phyloP scores from a whole-genome alignment of 2,888 invertebrate species.

The Lycophotia porphyrea region DNA sequence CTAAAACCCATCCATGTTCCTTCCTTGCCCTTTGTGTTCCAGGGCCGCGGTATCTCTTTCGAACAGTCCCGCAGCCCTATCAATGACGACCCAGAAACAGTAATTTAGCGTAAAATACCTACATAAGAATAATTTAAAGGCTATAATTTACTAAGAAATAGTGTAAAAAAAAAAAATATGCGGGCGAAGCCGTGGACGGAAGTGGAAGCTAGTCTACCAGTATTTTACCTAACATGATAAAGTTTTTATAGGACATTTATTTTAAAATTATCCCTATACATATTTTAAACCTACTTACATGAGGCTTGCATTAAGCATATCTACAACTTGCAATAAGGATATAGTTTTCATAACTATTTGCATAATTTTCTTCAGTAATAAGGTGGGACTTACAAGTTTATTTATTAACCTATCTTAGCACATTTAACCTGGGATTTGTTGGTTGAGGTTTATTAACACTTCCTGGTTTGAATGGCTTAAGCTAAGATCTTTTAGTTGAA shows the following conservation, averaged over 20 bases:
- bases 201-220: not conserved
- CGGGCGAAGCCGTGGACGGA: not conserved
- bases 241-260: constrained; percentile 20
- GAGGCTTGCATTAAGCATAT: constrained; percentile 12
- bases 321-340: constrained; percentile 50
- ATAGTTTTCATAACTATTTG: constrained; percentile 52
- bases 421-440: constrained; percentile 23
- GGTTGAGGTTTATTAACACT: constrained; percentile 10
- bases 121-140: no score
- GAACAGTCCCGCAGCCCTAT: no score
- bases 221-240: not conserved
- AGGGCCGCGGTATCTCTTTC: no score
- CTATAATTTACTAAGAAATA: not conserved
- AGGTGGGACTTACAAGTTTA: constrained; percentile 31
- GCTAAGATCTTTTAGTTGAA: constrained; percentile 5
- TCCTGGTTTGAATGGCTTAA: constrained; percentile 18
- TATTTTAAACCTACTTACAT: constrained; percentile 23
- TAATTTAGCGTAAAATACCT: no score
- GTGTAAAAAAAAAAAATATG: not conserved
- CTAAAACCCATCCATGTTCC: no score
- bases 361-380: constrained; percentile 54
- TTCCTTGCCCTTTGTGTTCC: no score
- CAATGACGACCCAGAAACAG: no score
- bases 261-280: constrained; percentile 20
- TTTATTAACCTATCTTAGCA: constrained; percentile 32